These are phyloP conservation scores for Papilio glaucus DNA, from an alignment of 1,140 invertebrate species.

Conservation along the genomic window DNA sequence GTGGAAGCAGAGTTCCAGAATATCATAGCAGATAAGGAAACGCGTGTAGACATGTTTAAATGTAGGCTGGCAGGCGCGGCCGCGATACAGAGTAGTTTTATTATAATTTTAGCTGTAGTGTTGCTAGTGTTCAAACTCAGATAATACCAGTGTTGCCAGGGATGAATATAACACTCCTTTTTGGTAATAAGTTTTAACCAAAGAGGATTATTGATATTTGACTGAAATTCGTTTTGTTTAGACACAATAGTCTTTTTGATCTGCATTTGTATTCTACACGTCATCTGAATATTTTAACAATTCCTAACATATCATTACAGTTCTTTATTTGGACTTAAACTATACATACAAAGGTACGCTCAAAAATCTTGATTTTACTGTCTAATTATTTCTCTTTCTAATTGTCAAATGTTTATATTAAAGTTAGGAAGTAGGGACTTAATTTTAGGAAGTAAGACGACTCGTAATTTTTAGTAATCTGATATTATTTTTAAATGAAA, in stretches of 20 bases:
- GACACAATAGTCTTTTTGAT: not conserved
- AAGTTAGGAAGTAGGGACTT: not conserved
- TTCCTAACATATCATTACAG: too few relatives aligned
- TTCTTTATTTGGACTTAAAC: too few relatives aligned
- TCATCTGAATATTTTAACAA: not conserved
- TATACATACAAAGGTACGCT: not conserved
- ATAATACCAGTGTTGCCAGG: constrained; percentile 23
- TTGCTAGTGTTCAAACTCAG: constrained; percentile 45
- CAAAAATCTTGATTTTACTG: not conserved
- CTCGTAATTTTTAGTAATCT: too few relatives aligned
- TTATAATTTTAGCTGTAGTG: constrained; percentile 53
- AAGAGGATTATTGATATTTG: not conserved
- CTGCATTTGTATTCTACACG: not conserved
- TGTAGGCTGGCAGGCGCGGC: constrained; percentile 94
- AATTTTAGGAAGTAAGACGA: not conserved
- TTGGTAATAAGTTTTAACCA: constrained; percentile 6
- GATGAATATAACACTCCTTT: not conserved
- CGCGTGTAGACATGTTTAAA: constrained; percentile 94
- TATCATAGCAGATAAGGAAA: constrained; percentile 90
- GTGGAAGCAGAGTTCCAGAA: constrained; percentile 97
- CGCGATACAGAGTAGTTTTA: constrained; percentile 83
- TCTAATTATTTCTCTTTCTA: not conserved
- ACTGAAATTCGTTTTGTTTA: not conserved
- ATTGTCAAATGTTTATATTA: not conserved
- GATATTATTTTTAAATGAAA: too few relatives aligned